Evolutionary conservation across 2,888 invertebrate species (phyloP).

Genomic region (Amphipyra tragopoginis): DNA sequence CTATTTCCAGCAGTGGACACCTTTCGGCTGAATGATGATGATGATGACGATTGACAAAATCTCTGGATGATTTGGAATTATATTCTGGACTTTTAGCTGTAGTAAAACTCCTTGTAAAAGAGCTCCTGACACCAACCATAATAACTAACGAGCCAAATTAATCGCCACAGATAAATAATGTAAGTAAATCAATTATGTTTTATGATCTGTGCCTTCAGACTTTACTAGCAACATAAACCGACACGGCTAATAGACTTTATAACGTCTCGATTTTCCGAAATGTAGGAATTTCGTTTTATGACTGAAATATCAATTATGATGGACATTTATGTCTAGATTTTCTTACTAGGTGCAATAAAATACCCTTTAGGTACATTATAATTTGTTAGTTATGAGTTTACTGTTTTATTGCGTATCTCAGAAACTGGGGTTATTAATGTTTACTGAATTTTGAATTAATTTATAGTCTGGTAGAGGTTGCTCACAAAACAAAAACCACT

Average conservation of each 20-base stretch:
- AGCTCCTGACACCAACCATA: slow-evolving; percentile 31
- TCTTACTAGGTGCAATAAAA: slow-evolving; percentile 56
- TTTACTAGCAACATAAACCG: slow-evolving; percentile 47
- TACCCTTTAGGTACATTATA: slow-evolving; percentile 52
- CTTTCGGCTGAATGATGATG: too few relatives aligned
- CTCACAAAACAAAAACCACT: too few relatives aligned
- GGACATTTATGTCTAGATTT: slow-evolving; percentile 53
- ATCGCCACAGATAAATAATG: slow-evolving; percentile 63
- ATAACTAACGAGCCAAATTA: slow-evolving; percentile 61
- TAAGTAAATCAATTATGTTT: slow-evolving; percentile 67
- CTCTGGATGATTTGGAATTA: too few relatives aligned
- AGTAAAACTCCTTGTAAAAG: too few relatives aligned
- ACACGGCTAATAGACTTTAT: slow-evolving; percentile 44
- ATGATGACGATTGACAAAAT: too few relatives aligned
- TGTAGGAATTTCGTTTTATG: slow-evolving; percentile 48
- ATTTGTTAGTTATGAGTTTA: slow-evolving; percentile 42
- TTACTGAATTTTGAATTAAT: too few relatives aligned
- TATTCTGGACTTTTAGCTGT: too few relatives aligned
- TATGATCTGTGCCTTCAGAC: slow-evolving; percentile 53
- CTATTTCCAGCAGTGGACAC: too few relatives aligned
- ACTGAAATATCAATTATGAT: slow-evolving; percentile 54
- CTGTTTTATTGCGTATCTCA: slow-evolving; percentile 44
- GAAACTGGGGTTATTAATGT: slow-evolving; percentile 19
- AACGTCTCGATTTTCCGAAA: slow-evolving; percentile 52
- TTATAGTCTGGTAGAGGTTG: too few relatives aligned